Base-by-base conservation (phyloP, 2,113 vertebrate species). In the Forbesichthys papilliferus region DNA sequence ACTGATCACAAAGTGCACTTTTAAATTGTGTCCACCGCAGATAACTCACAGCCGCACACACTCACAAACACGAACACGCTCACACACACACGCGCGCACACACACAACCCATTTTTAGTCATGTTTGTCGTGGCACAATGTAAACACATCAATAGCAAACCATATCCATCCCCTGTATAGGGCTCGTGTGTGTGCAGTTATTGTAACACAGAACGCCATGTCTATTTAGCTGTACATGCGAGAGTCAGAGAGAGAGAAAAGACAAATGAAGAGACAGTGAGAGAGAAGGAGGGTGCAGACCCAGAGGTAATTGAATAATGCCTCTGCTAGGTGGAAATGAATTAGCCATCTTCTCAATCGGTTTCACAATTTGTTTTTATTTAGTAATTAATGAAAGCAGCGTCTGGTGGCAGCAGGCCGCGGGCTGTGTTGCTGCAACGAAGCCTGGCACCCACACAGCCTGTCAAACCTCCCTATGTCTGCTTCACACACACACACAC, bases 321-420 rank as follows among this genome's bases (percentile, higher is more conserved):
- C 90, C 91, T 86, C 85, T 91, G 90, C 91, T 91, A 79, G 82
- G 79, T 87, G 80, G 80, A 88, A 92, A 92, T 92, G 83, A 92
- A 92, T 93, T 90, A 90, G 85, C 87, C 84, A 87, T 85, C 86
- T 88, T 90, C 92, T 92, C 91, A 93, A 92, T 93, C 93, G 92
- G 90, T 91, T 94, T 91, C 86, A 92, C 91, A 88, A 91, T 93
- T 94, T 86, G 89, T 93, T 93, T 93, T 92, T 92, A 94, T 93
- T 93, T 93, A 90, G 87, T 92, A 92, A 93, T 94, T 91, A 93
- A 92, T 92, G 87, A 88, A 89, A 92, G 85, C 90, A 84, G 84
- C 58, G 82, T 83, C 89, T 89, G 88, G 82, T 86, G 81, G 84
- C 82, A 73, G 83, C 64, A 66, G 82, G 90, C 92, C 81, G 75